Base-by-base conservation (phyloP, 1,140 invertebrate species). In the Drosophila sp. region DNA sequence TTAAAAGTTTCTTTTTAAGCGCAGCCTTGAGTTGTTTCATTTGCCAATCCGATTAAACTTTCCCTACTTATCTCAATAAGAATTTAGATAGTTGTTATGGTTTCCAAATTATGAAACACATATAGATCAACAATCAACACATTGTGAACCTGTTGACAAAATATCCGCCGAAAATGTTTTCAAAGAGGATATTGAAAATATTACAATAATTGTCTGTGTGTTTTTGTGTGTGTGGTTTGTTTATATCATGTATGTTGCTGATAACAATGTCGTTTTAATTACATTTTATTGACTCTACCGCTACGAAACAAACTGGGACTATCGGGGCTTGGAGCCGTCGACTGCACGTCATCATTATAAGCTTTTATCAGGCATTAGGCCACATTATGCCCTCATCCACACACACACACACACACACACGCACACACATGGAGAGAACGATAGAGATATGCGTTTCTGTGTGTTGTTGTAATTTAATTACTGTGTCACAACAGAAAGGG, bases 241-340 rank as follows among this genome's bases (percentile, higher is more conserved):
- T 16, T 46, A n/a, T n/a, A n/a, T n/a, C n/a, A n/a, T n/a, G 38
- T 34, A 14, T 56, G 16, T 45, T 63, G 45, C 67, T 69, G 82
- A 87, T 87, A 89, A 89, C 76, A 87, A 82, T 82, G 83, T 79
- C 83, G 79, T 83, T 87, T 87, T 87, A 87, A 87, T 87, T 87
- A 87, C 82, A 82, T 83, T 89, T 89, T 87, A 87, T 89, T 83
- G 83, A 87, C 67, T 76, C 59, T 71, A 43, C 62, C 40, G 36
- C 66, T 62, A 41, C 58, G 36, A 71, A n/a, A 9, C 32, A 51
- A 38, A 58, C 36, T 25, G 45, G 25, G 36, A 58, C 56, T 71
- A 59, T 54, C 48, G 53, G 29, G n/a, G 53, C 14, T 59, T 53
- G 21, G 18, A 4, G 16, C 51, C 72, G 45, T 34, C 34, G 45